Conservation (phyloP, 2,797 vertebrate genomes). For the Macroramphosus scolopax region DNA sequence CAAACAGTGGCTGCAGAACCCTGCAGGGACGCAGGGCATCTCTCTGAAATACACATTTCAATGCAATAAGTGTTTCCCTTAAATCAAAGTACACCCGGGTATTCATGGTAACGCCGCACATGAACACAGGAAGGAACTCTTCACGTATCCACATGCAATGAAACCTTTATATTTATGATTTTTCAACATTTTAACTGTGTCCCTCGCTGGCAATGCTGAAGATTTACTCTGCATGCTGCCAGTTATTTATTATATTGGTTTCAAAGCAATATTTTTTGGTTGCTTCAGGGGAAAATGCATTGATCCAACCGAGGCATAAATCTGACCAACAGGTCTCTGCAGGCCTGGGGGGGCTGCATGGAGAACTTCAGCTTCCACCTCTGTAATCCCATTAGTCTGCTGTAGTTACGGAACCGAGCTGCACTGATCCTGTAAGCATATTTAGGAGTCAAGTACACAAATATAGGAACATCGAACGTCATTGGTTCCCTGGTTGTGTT, state of each 20-base stretch:
- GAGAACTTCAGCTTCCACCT: conserved; percentile 35
- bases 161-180: neutral
- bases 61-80: no score
- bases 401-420: conserved; percentile 18
- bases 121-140: no score
- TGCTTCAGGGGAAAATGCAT: conserved; percentile 5
- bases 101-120: no score
- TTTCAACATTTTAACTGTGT: conserved; percentile 4
- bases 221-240: conserved; percentile 2
- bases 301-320: conserved; percentile 15
- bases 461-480: neutral
- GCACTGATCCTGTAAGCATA: conserved; percentile 17
- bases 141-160: neutral
- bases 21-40: no score
- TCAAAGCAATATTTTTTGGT: conserved; percentile 6
- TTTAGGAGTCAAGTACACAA: conserved; percentile 5
- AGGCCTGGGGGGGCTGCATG: conserved; percentile 32
- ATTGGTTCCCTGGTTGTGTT: no score
- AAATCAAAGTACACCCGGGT: no score
- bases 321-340: conserved; percentile 39
- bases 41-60: no score
- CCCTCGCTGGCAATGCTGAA: conserved; percentile 7
- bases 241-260: conserved; percentile 8
- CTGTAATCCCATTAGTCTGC: conserved; percentile 44
- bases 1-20: conserved; percentile 13